phyloP scores from a whole-genome alignment of 2,888 invertebrate genomes.

The Phalangium opilio region DNA sequence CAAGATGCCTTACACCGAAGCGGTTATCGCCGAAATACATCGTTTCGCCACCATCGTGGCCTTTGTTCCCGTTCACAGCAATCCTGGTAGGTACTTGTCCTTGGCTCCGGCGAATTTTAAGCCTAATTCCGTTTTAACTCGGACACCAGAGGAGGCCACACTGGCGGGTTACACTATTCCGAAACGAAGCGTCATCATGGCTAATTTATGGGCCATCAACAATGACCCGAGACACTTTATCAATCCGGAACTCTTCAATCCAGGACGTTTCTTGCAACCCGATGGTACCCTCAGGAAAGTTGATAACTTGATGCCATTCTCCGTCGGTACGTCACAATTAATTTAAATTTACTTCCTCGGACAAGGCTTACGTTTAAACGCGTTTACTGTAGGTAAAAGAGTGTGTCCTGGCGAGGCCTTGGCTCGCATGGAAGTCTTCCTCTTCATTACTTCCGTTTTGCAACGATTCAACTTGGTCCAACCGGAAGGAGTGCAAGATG shows the following conservation, averaged over 20 bases:
- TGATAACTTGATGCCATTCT: constrained; percentile 10
- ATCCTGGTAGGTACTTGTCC: constrained; percentile 1
- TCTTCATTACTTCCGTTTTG: neutral
- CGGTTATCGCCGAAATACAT: constrained; percentile 2
- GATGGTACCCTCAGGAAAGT: constrained; percentile 7
- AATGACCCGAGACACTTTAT: constrained; percentile 10
- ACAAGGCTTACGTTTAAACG: too few species aligned
- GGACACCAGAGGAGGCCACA: constrained; percentile 8
- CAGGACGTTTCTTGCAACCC: constrained; percentile 5
- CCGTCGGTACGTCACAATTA: constrained; percentile 12
- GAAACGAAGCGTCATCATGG: constrained; percentile 8
- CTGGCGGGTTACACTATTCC: constrained; percentile 11
- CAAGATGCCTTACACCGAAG: constrained; percentile 3
- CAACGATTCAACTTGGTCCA: neutral
- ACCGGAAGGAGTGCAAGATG: too few species aligned
- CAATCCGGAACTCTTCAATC: constrained; percentile 9
- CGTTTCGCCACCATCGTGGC: constrained; percentile 5
- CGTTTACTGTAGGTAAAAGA: neutral
- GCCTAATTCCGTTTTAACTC: too few species aligned
- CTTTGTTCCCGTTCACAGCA: neutral
- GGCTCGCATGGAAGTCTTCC: neutral
- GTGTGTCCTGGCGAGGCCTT: neutral
- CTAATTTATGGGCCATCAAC: constrained; percentile 12
- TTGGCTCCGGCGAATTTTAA: too few species aligned
- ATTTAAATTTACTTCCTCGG: too few species aligned